Base-by-base conservation (phyloP, 1,140 invertebrate species). In the Brachionus rotundiformis region DNA sequence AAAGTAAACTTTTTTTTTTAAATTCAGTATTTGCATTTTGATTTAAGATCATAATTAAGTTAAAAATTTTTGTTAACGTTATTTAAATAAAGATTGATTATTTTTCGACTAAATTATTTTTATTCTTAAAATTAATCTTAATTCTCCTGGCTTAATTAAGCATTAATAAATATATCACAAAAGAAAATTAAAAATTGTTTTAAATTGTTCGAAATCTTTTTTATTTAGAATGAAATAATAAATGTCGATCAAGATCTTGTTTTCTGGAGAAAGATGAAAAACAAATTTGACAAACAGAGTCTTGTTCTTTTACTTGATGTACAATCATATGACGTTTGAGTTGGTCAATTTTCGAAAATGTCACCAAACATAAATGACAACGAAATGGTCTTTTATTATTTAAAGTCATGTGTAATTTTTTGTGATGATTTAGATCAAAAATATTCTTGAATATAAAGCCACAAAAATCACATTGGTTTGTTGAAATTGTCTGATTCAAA, bases 331-430 rank as follows among this genome's bases (percentile, higher is more conserved):
- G 76, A 33, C 76, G 44, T 59, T 39, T 79, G 6, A 79, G 29
- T 27, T 79, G 76, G 19, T 79, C 76, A 13, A 36, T 13, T 16
- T 79, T 79, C 8, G 76, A 36, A 33, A 79, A 79, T 59, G 76
- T 79, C n/a, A 79, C 76, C 76, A 79, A 59, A 27, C 76, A 79
- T 33, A 79, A 79, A 41, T 79, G 76, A 27, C 76, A 79, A 13
- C 54, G 49, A 25, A 36, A 54, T 13, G 76, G 76, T n/a, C 76
- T 19, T 63, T 79, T 79, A 7, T 13, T 11, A 79, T 79, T 79
- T 11, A 47, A 29, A 3, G 76, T 79, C 13, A 25, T 25, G 36
- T 79, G 76, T 19, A 29, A 11, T 2, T 19, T 10, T 1, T 63
- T 54, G 36, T 79, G 76, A 31, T n/a, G 10, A 8, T 54, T 33